These are phyloP conservation scores for Pachypsylla venusta DNA, from an alignment of 1,140 invertebrate species.

Conservation along the genomic window DNA sequence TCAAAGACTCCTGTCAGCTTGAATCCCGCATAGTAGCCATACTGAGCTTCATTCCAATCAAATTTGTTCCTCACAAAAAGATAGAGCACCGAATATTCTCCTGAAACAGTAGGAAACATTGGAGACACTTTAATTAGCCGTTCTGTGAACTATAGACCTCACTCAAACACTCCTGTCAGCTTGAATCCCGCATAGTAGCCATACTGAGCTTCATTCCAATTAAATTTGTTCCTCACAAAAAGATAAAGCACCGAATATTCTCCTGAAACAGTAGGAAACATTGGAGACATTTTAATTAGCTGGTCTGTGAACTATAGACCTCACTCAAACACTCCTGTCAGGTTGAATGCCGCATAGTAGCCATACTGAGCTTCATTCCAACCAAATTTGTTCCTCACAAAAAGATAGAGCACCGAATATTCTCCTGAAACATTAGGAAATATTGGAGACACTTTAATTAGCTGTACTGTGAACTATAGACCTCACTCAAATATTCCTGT, in stretches of 20 bases:
- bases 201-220: slow-evolving; percentile 22
- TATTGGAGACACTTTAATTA: too few species aligned
- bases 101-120: too few species aligned
- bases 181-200: slow-evolving; percentile 21
- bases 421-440: slow-evolving; percentile 23
- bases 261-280: too few species aligned
- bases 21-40: slow-evolving; percentile 21
- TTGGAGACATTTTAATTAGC: too few species aligned
- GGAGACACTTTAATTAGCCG: too few species aligned
- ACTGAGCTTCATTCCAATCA: slow-evolving; percentile 22
- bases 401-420: slow-evolving; percentile 23
- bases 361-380: slow-evolving; percentile 23
- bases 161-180: slow-evolving; percentile 19
- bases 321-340: slow-evolving; percentile 19
- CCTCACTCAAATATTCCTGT: slow-evolving; percentile 18
- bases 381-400: slow-evolving; percentile 21
- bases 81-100: slow-evolving; percentile 23
- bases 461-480: not conserved
- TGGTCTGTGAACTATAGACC: too few species aligned
- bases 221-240: slow-evolving; percentile 22
- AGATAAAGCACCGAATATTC: slow-evolving; percentile 24
- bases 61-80: slow-evolving; percentile 23
- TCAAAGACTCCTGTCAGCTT: slow-evolving; percentile 20
- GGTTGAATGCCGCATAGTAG: slow-evolving; percentile 21
- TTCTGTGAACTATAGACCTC: too few species aligned